A percentile compares a stretch with the other conserved stretches of the same genome.
Conservation (phyloP, 1,140 invertebrate species). For the Sinonovacula constricta region DNA sequence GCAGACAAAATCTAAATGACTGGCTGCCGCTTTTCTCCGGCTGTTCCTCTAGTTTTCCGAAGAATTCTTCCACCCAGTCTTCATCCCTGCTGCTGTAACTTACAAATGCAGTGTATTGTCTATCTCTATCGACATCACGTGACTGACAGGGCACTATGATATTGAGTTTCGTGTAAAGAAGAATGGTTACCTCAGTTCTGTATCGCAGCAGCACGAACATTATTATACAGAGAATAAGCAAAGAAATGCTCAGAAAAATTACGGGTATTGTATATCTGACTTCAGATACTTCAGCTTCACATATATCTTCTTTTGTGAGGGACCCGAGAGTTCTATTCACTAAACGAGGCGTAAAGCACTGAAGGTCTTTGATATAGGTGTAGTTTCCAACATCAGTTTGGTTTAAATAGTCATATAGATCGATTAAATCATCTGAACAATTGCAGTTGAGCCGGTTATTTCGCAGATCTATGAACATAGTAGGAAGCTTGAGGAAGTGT, state of each 20-base stretch:
- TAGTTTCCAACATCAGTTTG: constrained; percentile 46
- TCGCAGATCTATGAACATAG: constrained; percentile 54
- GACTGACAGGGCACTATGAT: constrained; percentile 66
- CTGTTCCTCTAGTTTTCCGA: constrained; percentile 55
- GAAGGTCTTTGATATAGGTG: constrained; percentile 52
- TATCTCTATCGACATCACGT: constrained; percentile 47
- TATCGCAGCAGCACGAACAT: constrained; percentile 56
- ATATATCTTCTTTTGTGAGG: constrained; percentile 35
- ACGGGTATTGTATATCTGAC: constrained; percentile 46
- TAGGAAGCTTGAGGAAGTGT: constrained; percentile 35
- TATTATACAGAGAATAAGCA: constrained; percentile 52
- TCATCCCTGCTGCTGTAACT: constrained; percentile 60
- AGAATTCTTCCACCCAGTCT: constrained; percentile 56
- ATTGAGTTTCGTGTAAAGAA: constrained; percentile 70
- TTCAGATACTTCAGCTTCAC: constrained; percentile 8
- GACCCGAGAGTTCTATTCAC: constrained; percentile 45
- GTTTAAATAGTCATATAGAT: constrained; percentile 51
- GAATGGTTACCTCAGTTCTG: constrained; percentile 65
- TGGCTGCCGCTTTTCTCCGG: neutral
- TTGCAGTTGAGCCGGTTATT: constrained; percentile 61
- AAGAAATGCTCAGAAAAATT: constrained; percentile 49
- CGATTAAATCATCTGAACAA: constrained; percentile 47
- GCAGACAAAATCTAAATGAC: constrained; percentile 68
- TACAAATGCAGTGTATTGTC: constrained; percentile 67
- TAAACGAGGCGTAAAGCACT: constrained; percentile 50